These are phyloP conservation scores for Pampusana beccarii DNA, from an alignment of 2,113 vertebrate species.

Conservation along the genomic window DNA sequence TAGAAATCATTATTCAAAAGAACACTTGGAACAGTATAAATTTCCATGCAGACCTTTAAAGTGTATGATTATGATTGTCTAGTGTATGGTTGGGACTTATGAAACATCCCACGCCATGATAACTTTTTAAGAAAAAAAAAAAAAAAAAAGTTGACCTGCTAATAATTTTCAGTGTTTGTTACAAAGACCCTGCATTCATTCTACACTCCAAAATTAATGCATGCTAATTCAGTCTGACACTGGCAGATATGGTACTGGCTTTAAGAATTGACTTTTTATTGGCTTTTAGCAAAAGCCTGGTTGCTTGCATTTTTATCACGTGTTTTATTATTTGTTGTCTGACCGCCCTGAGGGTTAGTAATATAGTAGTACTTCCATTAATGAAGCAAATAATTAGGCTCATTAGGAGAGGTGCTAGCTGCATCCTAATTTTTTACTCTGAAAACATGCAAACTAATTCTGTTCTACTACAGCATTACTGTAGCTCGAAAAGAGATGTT, in stretches of 20 bases:
- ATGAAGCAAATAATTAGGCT: slow-evolving; percentile 60
- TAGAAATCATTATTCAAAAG: not conserved
- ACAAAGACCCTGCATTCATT: not conserved
- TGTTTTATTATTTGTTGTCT: slow-evolving; percentile 31
- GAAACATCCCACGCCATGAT: not conserved
- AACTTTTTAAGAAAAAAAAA: not conserved
- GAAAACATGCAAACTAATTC: not conserved
- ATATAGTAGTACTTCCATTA: not conserved
- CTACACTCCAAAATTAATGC: slow-evolving; percentile 19
- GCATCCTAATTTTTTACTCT: not conserved
- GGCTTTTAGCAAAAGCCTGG: not conserved
- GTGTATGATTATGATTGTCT: not conserved
- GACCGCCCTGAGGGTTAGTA: slow-evolving; percentile 20
- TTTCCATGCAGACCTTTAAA: not conserved
- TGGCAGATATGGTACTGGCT: not conserved
- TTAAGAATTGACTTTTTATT: slow-evolving; percentile 28
- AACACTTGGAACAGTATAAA: not conserved
- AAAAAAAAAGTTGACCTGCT: not conserved
- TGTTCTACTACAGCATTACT: not conserved
- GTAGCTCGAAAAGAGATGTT: not conserved
- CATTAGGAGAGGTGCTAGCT: slow-evolving; percentile 25
- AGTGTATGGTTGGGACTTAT: not conserved
- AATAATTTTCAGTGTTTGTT: not conserved
- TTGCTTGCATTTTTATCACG: not conserved
- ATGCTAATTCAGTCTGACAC: not conserved